Conservation (phyloP, 2,797 vertebrate genomes). For the Galagoides demidoff region DNA sequence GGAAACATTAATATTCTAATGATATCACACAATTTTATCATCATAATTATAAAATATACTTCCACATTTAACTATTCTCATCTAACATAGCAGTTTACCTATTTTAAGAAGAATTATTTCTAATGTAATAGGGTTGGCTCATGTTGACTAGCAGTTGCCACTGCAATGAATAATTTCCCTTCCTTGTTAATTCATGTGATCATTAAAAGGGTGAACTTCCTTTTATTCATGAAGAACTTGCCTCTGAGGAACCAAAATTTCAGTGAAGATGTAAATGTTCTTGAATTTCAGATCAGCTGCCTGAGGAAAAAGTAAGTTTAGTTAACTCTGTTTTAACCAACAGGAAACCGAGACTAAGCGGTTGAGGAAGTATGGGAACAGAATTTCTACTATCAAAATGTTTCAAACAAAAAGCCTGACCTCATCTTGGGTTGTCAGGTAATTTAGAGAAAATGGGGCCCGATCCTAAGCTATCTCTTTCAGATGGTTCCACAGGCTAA, state of each 20-base stretch:
- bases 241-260: background rate
- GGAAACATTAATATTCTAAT: conserved; percentile 26
- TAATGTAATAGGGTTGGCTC: background rate
- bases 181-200: conserved; percentile 9
- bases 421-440: background rate
- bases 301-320: background rate
- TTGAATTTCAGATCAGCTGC: background rate
- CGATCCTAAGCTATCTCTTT: background rate
- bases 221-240: conserved; percentile 51
- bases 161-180: background rate
- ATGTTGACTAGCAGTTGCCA: conserved; percentile 18
- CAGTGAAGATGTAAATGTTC: background rate
- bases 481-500: conserved; percentile 17
- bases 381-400: background rate
- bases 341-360: background rate
- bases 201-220: conserved; percentile 18
- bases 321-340: conserved; percentile 44
- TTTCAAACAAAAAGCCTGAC: background rate
- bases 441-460: conserved; percentile 17
- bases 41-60: conserved; percentile 19
- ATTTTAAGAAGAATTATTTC: conserved; percentile 43
- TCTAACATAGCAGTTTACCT: background rate
- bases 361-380: background rate
- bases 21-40: conserved; percentile 18
- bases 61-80: background rate